Conservation (phyloP, 1,140 invertebrate species). For the Antheraea mylitta region DNA sequence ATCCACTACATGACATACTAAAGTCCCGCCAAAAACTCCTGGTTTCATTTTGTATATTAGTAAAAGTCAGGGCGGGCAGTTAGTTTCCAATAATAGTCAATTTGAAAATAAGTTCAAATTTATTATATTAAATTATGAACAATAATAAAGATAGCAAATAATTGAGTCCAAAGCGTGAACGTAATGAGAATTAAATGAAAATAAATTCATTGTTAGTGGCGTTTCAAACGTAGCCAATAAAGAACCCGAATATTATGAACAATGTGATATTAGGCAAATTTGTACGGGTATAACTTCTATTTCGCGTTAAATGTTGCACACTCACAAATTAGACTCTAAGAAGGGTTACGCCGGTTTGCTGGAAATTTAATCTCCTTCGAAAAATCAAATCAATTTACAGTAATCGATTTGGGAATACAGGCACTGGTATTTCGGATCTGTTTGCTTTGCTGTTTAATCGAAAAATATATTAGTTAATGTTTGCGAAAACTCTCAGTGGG, state of each 20-base stretch:
- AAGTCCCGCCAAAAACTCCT: no score
- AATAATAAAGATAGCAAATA: neutral
- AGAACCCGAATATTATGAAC: constrained; percentile 46
- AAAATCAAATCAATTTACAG: constrained; percentile 18
- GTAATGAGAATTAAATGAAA: constrained; percentile 39
- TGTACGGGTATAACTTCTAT: constrained; percentile 53
- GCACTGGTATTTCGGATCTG: constrained; percentile 4
- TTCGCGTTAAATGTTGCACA: constrained; percentile 43
- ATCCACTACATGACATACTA: no score
- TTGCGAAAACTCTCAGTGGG: neutral
- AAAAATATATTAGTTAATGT: neutral
- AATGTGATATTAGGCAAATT: constrained; percentile 49
- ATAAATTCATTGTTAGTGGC: constrained; percentile 47
- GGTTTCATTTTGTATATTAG: no score
- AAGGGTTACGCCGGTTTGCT: constrained; percentile 25
- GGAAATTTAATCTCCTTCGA: constrained; percentile 17
- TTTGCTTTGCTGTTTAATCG: constrained; percentile 10
- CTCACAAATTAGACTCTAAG: constrained; percentile 52
- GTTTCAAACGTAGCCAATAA: constrained; percentile 43
- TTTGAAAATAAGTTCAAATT: constrained; percentile 13
- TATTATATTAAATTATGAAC: neutral
- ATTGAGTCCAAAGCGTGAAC: neutral
- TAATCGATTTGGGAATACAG: constrained; percentile 1
- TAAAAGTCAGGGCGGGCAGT: neutral
- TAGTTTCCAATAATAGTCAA: constrained; percentile 16